phyloP scores from a whole-genome alignment of 2,797 vertebrate genomes.

The Pangasius mekongensis region DNA sequence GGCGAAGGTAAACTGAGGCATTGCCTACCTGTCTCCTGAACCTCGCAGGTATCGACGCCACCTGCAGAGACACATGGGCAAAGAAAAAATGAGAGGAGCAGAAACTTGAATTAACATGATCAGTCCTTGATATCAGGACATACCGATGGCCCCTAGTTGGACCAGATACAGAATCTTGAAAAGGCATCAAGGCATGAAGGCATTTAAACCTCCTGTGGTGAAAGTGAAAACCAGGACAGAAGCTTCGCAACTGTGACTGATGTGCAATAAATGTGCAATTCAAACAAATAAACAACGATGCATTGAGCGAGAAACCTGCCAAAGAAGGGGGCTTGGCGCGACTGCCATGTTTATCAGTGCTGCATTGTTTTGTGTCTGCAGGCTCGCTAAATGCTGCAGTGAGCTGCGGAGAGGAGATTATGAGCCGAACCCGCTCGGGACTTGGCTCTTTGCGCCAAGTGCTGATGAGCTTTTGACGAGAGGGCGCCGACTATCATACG shows the following conservation, averaged over 20 bases:
- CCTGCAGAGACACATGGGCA: slow-evolving; percentile 61
- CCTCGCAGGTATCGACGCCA: slow-evolving; percentile 50
- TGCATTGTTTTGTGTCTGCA: slow-evolving; percentile 55
- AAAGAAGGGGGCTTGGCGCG: slow-evolving; percentile 35
- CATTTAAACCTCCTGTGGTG: neutral
- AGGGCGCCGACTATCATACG: slow-evolving; percentile 53
- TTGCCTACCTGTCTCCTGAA: slow-evolving; percentile 68
- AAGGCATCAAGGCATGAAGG: slow-evolving; percentile 9
- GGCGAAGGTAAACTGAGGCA: slow-evolving; percentile 94
- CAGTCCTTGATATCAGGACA: slow-evolving; percentile 24
- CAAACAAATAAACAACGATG: slow-evolving; percentile 4
- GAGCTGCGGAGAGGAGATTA: slow-evolving; percentile 58
- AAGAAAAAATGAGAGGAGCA: neutral
- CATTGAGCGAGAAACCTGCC: slow-evolving; percentile 35
- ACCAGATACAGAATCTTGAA: slow-evolving; percentile 17
- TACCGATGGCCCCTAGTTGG: neutral
- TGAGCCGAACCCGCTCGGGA: slow-evolving; percentile 47
- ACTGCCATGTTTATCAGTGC: slow-evolving; percentile 42
- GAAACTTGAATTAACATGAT: slow-evolving; percentile 29
- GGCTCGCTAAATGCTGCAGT: slow-evolving; percentile 48
- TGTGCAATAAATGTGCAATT: slow-evolving; percentile 18
- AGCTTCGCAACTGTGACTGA: slow-evolving; percentile 30
- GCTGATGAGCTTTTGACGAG: slow-evolving; percentile 58
- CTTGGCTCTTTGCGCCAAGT: slow-evolving; percentile 47
- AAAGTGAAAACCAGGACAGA: slow-evolving; percentile 1